Conservation (phyloP, 2,888 invertebrate genomes). For the Drepana falcataria region DNA sequence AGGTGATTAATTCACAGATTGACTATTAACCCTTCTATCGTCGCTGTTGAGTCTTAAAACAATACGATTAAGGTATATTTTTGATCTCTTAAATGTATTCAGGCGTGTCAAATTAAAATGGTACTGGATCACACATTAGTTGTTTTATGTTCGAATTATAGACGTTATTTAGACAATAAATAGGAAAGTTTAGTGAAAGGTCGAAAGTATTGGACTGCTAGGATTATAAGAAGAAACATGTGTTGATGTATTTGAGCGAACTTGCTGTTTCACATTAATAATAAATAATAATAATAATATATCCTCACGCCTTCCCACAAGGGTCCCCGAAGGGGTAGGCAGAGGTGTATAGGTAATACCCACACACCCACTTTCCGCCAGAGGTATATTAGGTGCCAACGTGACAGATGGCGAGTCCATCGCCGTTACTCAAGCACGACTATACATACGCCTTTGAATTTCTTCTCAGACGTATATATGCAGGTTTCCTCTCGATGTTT, state of each 20-base stretch:
- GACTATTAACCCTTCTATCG: constrained; percentile 15
- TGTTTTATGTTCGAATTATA: constrained; percentile 46
- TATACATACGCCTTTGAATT: too few species aligned
- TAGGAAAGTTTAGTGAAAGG: constrained; percentile 59
- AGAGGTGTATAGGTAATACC: too few species aligned
- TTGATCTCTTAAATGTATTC: constrained; percentile 3
- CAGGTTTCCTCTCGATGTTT: too few species aligned
- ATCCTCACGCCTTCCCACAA: too few species aligned
- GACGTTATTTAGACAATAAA: constrained; percentile 43
- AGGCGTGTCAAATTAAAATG: constrained; percentile 15
- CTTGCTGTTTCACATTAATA: too few species aligned
- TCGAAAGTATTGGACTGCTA: constrained; percentile 41
- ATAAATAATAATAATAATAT: too few species aligned
- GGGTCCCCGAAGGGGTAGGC: too few species aligned
- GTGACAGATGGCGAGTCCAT: too few species aligned
- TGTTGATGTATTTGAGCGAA: neutral
- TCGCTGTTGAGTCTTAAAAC: constrained; percentile 13
- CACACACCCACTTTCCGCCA: too few species aligned
- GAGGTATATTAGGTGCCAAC: too few species aligned
- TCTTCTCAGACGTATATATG: too few species aligned
- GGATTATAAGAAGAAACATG: constrained; percentile 4
- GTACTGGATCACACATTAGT: constrained; percentile 20
- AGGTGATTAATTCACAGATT: constrained; percentile 50
- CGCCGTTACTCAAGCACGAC: too few species aligned
- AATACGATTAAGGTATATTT: constrained; percentile 18